Evolutionary conservation across 2,797 vertebrate species (phyloP).

Genomic region (Nannoperca australis): DNA sequence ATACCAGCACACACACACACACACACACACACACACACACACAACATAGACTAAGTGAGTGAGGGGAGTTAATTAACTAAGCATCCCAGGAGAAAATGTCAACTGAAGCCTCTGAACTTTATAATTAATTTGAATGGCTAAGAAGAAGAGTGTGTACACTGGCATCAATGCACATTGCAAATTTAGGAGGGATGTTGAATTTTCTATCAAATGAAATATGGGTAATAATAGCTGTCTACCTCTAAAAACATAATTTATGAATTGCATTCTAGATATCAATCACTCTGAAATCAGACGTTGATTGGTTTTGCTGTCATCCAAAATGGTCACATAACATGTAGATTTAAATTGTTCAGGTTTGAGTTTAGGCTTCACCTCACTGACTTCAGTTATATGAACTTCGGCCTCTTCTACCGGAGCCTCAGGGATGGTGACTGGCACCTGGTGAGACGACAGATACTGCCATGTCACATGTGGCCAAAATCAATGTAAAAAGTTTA

Average conservation of each 20-base stretch:
- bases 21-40: too few species aligned
- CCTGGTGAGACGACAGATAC: constrained; percentile 45
- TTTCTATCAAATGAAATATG: neutral
- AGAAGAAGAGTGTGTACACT: too few species aligned
- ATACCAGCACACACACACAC: neutral
- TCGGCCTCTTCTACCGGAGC: constrained; percentile 37
- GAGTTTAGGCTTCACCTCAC: constrained; percentile 55
- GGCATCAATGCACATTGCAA: too few species aligned
- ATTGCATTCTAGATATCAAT: too few species aligned
- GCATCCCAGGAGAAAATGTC: neutral
- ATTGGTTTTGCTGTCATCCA: neutral
- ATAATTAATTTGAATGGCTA: neutral
- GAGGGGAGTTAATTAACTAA: neutral
- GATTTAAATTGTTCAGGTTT: neutral
- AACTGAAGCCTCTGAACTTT: neutral
- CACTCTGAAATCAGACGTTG: too few species aligned
- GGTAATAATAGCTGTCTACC: neutral
- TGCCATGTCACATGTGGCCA: neutral
- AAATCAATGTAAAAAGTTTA: neutral
- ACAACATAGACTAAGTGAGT: neutral
- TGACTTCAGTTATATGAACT: constrained; percentile 21
- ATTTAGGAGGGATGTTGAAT: neutral
- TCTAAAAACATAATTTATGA: neutral
- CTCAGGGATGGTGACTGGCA: constrained; percentile 34
- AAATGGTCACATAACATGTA: neutral